Evolutionary conservation across 1,140 invertebrate species (phyloP), one percentile per base, ranked within the genome.

Genomic region (Macrotrachela quadricornifera): DNA sequence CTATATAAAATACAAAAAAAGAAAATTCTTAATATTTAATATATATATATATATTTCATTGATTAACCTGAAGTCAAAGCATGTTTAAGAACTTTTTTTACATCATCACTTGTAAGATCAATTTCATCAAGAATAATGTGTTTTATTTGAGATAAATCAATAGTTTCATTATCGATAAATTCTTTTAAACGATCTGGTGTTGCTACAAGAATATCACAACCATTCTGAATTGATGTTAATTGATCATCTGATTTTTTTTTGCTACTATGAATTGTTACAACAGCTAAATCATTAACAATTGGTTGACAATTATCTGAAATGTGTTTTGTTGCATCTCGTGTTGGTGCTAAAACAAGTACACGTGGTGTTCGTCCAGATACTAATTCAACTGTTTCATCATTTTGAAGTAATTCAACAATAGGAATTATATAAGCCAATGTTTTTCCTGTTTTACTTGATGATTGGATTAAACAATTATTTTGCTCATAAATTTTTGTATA

Each of bases 371-470:
- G 91, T 59, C 85, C 77, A 10, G 86, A 87, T 77, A 86, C 87
- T 66, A 94, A 95, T 58, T 80, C n/a, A 91, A 67, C 68, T 94
- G 94, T 60, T 85, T 79, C 48, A 97, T 82, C 11, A 95, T 56
- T 51, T 47, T 61, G 54, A 1, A 64, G 55, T 46, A 60, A 71
- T 68, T 99, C 90, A 43, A 97, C 75, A 45, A 83, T 85, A 17
- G 94, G 92, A 62, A 99, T 82, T 1, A 99, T 76, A 67, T 97
- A 99, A 0, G 91, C 87, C n/a, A 99, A 66, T 0, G 92, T 97
- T 72, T 97, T 99, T 12, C 72, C 73, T 47, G 86, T 94, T 0
- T 91, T 92, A 13, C 50, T 61, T 64, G 66, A 58, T 30, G 67
- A 63, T 62, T 66, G 62, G 17, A 59, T 63, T 56, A 69, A 63